Conservation (phyloP, 2,888 invertebrate species). For the Norana najaformis region DNA sequence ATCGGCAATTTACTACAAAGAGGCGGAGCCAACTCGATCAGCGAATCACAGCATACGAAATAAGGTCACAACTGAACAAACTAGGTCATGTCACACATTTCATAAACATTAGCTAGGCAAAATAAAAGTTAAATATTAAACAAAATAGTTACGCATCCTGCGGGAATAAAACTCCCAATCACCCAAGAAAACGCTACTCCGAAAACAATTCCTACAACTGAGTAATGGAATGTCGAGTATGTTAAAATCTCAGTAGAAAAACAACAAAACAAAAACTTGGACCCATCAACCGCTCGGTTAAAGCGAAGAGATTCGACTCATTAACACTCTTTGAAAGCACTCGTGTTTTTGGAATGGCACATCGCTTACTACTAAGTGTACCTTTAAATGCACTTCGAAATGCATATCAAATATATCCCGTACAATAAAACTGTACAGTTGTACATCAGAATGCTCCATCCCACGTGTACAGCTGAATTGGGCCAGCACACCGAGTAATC, state of each 20-base stretch:
- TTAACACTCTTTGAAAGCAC: neutral
- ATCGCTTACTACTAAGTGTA: neutral
- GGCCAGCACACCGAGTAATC: neutral
- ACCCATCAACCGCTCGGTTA: neutral
- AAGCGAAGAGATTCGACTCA: neutral
- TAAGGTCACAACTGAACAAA: neutral
- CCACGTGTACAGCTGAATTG: neutral
- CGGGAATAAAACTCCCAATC: neutral
- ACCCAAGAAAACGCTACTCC: neutral
- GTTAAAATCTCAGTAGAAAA: neutral
- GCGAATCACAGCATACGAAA: neutral
- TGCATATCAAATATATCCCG: neutral
- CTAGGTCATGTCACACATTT: neutral
- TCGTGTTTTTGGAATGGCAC: neutral
- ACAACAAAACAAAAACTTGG: neutral
- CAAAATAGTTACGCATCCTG: neutral
- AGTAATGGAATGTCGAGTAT: slow-evolving; percentile 13
- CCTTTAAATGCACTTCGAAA: neutral
- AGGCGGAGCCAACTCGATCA: neutral
- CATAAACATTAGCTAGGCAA: slow-evolving; percentile 5
- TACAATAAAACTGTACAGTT: neutral
- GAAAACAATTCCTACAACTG: neutral
- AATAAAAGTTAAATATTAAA: too few species aligned
- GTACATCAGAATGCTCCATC: neutral
- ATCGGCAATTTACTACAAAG: neutral